These are phyloP conservation scores for Lordiphosa mommai DNA, from an alignment of 1,140 invertebrate genomes.

Conservation along the genomic window DNA sequence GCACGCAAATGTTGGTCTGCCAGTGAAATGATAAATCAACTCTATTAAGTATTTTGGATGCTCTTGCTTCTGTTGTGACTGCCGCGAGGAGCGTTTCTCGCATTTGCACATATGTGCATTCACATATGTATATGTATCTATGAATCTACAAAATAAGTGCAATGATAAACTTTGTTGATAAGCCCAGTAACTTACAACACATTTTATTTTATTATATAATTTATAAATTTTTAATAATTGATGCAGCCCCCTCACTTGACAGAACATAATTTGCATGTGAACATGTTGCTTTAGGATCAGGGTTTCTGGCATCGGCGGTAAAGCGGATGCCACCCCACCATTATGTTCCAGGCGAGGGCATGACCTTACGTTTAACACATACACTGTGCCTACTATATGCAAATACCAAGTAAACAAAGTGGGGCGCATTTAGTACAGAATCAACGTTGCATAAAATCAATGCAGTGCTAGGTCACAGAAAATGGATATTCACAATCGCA, in stretches of 20 bases:
- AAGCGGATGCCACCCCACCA: too few species aligned
- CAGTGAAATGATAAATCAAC: neutral
- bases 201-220: too few species aligned
- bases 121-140: neutral
- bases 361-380: too few species aligned
- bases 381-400: too few species aligned
- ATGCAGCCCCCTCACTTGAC: too few species aligned
- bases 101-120: neutral
- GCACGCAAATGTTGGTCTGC: constrained; percentile 2
- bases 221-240: too few species aligned
- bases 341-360: too few species aligned
- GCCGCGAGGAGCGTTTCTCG: neutral
- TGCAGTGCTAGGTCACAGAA: constrained; percentile 8
- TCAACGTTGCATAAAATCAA: constrained; percentile 12
- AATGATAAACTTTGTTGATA: neutral
- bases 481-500: constrained; percentile 2
- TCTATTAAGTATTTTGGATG: too few species aligned
- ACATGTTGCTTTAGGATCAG: too few species aligned
- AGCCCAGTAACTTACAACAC: neutral
- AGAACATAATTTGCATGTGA: too few species aligned
- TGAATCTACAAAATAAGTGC: neutral
- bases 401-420: constrained; percentile 5
- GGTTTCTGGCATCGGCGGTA: too few species aligned
- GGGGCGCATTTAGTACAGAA: constrained; percentile 8
- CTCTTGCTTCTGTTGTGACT: too few species aligned